A percentile compares a stretch with the other conserved stretches of the same genome.
Evolutionary conservation across 2,888 invertebrate species (phyloP).

Genomic region (Andrena hattorfiana): DNA sequence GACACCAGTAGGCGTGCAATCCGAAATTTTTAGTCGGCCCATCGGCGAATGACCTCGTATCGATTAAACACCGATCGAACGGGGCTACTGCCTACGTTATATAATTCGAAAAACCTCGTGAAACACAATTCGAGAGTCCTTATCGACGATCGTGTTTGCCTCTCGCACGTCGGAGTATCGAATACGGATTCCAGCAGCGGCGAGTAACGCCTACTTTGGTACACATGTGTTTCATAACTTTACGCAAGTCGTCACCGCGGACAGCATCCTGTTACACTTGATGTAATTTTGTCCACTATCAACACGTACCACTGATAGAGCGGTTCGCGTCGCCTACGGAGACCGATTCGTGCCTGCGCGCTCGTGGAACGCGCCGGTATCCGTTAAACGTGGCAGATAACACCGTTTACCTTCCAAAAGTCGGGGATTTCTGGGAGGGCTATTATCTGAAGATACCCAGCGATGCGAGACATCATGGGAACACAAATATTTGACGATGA

Average conservation of each 20-base stretch:
- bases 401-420: not conserved
- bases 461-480: not conserved
- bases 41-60: not conserved
- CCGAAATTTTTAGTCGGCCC: not conserved
- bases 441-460: not conserved
- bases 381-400: slow-evolving; percentile 8
- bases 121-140: slow-evolving; percentile 35
- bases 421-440: not conserved
- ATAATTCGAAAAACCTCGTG: slow-evolving; percentile 12
- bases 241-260: slow-evolving; percentile 66
- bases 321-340: slow-evolving; percentile 5
- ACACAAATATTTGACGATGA: not conserved
- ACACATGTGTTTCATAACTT: slow-evolving; percentile 72
- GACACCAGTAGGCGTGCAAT: not conserved
- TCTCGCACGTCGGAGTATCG: slow-evolving; percentile 37
- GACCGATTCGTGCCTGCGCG: slow-evolving; percentile 2
- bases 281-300: slow-evolving; percentile 58
- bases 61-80: not conserved
- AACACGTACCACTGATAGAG: slow-evolving; percentile 37
- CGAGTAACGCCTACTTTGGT: slow-evolving; percentile 54
- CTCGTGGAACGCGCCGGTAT: not conserved
- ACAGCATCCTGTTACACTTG: slow-evolving; percentile 66
- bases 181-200: slow-evolving; percentile 51
- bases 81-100: slow-evolving; percentile 14
- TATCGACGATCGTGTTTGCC: slow-evolving; percentile 45